These are phyloP conservation scores for Coreius guichenoti DNA, from an alignment of 2,797 vertebrate species.

Conservation along the genomic window DNA sequence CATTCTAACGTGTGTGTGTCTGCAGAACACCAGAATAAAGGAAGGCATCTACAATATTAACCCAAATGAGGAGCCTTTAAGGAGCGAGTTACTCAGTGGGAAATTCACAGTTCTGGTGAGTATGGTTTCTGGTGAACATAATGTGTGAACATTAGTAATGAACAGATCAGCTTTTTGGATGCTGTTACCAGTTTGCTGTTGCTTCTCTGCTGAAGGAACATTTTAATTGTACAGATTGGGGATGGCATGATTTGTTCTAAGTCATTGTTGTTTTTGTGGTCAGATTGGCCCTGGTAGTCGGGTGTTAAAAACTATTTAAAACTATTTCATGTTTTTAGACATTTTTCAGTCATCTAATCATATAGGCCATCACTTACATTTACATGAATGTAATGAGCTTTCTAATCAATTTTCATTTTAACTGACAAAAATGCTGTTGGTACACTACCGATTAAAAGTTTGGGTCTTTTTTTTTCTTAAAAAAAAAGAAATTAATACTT, in stretches of 20 bases:
- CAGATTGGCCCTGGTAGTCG: neutral
- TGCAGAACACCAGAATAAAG: conserved; percentile 86
- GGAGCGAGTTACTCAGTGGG: conserved; percentile 82
- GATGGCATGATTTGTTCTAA: neutral
- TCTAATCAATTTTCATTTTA: neutral
- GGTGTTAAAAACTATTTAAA: neutral
- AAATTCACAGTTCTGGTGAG: conserved; percentile 88
- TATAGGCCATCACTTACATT: neutral
- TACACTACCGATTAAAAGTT: neutral
- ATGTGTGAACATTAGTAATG: neutral
- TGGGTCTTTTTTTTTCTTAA: neutral
- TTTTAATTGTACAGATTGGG: neutral
- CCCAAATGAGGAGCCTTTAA: conserved; percentile 85
- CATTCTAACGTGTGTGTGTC: conserved; percentile 3
- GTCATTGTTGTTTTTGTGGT: neutral
- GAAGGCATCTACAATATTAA: conserved; percentile 87
- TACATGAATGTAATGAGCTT: neutral
- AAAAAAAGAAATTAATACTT: neutral
- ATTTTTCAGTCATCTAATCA: neutral
- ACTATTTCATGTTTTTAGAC: neutral
- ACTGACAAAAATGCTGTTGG: neutral
- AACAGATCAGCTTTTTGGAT: neutral
- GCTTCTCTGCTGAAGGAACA: neutral
- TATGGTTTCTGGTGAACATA: neutral
- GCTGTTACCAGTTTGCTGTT: neutral